Conservation (phyloP, 2,797 vertebrate species). For the Girardinus metallicus region DNA sequence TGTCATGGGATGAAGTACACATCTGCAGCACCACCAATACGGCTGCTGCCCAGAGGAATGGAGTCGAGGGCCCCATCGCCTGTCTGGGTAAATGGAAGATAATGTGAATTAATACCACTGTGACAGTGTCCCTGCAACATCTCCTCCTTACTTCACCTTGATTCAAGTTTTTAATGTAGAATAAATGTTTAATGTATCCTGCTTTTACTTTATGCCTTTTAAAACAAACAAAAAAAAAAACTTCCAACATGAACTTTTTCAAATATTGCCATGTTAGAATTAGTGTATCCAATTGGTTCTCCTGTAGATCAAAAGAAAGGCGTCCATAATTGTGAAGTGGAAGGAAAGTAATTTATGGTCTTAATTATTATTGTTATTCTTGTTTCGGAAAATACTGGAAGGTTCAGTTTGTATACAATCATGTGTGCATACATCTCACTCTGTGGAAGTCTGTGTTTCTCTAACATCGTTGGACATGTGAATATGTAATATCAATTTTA, state of each 20-base stretch:
- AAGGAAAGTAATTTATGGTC: background rate
- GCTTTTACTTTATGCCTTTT: background rate
- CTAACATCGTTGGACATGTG: background rate
- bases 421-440: background rate
- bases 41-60: constrained; percentile 39
- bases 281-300: background rate
- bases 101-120: background rate
- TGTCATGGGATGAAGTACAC: constrained; percentile 7
- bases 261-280: background rate
- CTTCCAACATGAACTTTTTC: background rate
- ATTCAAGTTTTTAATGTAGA: background rate
- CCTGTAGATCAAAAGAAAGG: background rate
- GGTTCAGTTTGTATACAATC: background rate
- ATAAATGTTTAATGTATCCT: background rate
- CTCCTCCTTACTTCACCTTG: background rate
- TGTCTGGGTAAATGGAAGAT: constrained; percentile 26
- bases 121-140: background rate
- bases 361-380: background rate
- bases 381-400: background rate
- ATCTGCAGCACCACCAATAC: constrained; percentile 39
- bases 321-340: background rate
- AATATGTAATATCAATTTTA: background rate
- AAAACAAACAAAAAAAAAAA: background rate
- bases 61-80: constrained; percentile 45
- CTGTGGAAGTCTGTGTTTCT: background rate